Evolutionary conservation across 2,113 vertebrate species (phyloP).

Genomic region (Calonectris borealis): DNA sequence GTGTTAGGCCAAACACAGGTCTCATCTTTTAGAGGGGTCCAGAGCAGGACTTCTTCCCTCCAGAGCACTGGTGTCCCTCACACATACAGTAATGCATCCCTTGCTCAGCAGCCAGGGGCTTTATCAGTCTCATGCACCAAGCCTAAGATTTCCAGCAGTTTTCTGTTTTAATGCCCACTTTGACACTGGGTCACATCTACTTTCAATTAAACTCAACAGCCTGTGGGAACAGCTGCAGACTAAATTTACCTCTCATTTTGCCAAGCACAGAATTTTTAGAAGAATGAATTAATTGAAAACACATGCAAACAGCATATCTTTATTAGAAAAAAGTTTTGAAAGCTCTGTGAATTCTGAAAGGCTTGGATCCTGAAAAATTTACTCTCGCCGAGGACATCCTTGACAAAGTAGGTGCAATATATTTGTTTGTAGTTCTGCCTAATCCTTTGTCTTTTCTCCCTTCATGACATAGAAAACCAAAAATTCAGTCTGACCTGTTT

Average conservation of each 20-base stretch:
- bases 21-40: background rate
- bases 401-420: background rate
- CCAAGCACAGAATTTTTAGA: background rate
- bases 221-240: background rate
- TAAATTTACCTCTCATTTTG: background rate
- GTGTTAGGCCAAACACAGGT: background rate
- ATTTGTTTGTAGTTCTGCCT: background rate
- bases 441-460: background rate
- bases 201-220: background rate
- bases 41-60: background rate
- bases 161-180: background rate
- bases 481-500: background rate
- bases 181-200: background rate
- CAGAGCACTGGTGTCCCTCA: background rate
- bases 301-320: background rate
- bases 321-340: background rate
- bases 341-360: background rate
- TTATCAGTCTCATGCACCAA: background rate
- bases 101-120: background rate
- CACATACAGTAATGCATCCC: accelerated
- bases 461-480: background rate
- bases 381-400: background rate
- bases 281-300: background rate
- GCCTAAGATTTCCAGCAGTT: background rate
- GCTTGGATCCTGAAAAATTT: background rate